Percentiles rank a stretch among this genome's conserved stretches.
Evolutionary conservation across 2,888 invertebrate species (phyloP).

Genomic region (Frankliniella intonsa): DNA sequence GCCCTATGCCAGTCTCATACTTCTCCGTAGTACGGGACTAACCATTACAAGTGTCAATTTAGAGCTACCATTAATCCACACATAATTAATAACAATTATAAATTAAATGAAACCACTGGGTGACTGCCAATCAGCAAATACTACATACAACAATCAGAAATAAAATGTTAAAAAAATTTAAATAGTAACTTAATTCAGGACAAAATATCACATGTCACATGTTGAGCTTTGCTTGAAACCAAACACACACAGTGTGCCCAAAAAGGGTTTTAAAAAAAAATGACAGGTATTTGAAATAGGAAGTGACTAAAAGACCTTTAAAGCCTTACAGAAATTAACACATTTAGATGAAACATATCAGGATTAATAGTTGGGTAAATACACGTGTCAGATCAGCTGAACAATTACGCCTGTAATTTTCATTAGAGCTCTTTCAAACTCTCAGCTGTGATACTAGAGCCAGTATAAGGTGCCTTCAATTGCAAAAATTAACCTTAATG

Average conservation of each 20-base stretch:
- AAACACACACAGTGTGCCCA: slow-evolving; percentile 26
- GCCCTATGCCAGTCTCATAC: slow-evolving; percentile 19
- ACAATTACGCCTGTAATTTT: background rate
- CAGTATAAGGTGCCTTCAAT: slow-evolving; percentile 3
- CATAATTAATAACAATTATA: slow-evolving; percentile 24
- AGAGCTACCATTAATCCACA: slow-evolving; percentile 22
- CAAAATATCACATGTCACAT: slow-evolving; percentile 27
- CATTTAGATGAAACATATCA: slow-evolving; percentile 27
- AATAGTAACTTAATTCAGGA: slow-evolving; percentile 25
- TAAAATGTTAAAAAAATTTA: slow-evolving; percentile 20
- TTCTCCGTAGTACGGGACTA: slow-evolving; percentile 26
- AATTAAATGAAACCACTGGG: slow-evolving; percentile 20
- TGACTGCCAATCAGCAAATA: slow-evolving; percentile 16
- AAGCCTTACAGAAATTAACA: slow-evolving; percentile 3
- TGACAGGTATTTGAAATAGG: background rate
- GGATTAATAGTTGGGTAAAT: slow-evolving; percentile 23
- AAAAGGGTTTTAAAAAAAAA: background rate
- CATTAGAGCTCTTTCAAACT: background rate
- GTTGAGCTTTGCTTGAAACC: slow-evolving; percentile 25
- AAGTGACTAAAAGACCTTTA: background rate
- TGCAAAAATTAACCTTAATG: background rate
- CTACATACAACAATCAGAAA: slow-evolving; percentile 25
- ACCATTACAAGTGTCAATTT: slow-evolving; percentile 25
- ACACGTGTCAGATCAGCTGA: slow-evolving; percentile 22
- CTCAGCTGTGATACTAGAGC: slow-evolving; percentile 9